These are phyloP conservation scores for Aspidapion aeneum DNA, from an alignment of 2,888 invertebrate genomes.

Conservation along the genomic window DNA sequence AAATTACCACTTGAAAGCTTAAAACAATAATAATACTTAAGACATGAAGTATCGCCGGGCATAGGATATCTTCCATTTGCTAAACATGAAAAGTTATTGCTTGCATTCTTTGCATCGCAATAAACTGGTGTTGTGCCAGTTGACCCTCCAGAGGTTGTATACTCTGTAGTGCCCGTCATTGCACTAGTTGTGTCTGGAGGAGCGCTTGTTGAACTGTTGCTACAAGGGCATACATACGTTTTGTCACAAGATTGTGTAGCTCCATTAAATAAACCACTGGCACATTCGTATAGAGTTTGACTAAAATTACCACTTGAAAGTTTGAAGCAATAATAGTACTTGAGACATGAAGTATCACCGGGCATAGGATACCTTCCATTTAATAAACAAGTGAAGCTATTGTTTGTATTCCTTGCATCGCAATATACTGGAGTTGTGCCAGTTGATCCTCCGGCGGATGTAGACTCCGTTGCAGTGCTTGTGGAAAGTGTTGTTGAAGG, in stretches of 20 bases:
- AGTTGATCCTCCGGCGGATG: no score
- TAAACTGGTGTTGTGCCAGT: background rate
- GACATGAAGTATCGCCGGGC: conserved; percentile 22
- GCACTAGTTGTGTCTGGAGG: background rate
- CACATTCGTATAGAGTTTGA: conserved; percentile 33
- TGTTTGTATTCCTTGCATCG: background rate
- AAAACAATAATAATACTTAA: conserved; percentile 23
- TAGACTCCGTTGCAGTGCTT: background rate
- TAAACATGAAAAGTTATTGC: conserved; percentile 9
- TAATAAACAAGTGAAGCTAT: conserved; percentile 18
- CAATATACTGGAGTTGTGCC: conserved; percentile 2
- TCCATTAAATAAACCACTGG: conserved; percentile 8
- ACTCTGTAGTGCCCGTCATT: background rate
- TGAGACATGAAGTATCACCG: conserved; percentile 25
- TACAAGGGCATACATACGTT: conserved; percentile 33
- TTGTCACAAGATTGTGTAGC: conserved; percentile 3
- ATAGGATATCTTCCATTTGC: conserved; percentile 17
- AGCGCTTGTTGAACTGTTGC: background rate
- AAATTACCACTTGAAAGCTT: conserved; percentile 3
- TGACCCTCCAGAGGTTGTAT: background rate
- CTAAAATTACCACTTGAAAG: conserved; percentile 17
- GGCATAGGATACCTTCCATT: conserved; percentile 26
- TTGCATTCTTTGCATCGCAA: conserved; percentile 4
- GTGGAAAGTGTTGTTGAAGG: background rate
- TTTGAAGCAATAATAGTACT: conserved; percentile 26